Base-by-base conservation (phyloP, 2,797 vertebrate species). In the Rhinichthys osculus region DNA sequence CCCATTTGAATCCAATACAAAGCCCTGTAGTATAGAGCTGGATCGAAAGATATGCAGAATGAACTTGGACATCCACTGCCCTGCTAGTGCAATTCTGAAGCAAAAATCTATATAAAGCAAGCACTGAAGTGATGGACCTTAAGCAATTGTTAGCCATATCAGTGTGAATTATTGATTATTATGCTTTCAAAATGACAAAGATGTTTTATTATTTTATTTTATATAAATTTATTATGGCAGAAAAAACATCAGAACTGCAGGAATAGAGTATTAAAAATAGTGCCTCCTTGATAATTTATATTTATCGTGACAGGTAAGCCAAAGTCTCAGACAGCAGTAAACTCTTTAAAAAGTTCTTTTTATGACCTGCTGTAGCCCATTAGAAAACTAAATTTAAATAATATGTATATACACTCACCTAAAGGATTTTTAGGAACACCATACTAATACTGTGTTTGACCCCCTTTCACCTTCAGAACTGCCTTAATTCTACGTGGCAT, bases 1-100 rank as follows among this genome's bases (percentile, higher is more conserved):
- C 66, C 87, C 87, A 90, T 89, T 89, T 92, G 92, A 89, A 85
- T 86, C 47, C 82, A 59, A 73, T 87, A 89, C 83, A 85, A 84
- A 86, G 81, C 62, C 78, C 84, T 83, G 72, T 84, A 87, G 78
- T 64, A 74, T 69, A 89, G 80, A 70, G 35, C 74, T 59, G 76
- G 59, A 89, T 83, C 16, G 17, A 80, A 50, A 76, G 82, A 85
- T 44, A 57, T 76, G 59, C 59, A 64, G n/a, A 81, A 54, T 47
- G 35, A 50, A 14, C 33, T 30, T 40, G 16, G 44, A 79, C 30
- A 79, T 66, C 38, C 19, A 77, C 38, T 76, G 59, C 27, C 35
- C 35, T 74, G 44, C 76, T 42, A 76, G 69, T 27, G n/a, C n/a
- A 47, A n/a, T 66, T 52, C 38, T 66, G 59, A 69, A 30, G 10